Base-by-base conservation (phyloP, 1,140 invertebrate species). In the Probaryconus sp. region DNA sequence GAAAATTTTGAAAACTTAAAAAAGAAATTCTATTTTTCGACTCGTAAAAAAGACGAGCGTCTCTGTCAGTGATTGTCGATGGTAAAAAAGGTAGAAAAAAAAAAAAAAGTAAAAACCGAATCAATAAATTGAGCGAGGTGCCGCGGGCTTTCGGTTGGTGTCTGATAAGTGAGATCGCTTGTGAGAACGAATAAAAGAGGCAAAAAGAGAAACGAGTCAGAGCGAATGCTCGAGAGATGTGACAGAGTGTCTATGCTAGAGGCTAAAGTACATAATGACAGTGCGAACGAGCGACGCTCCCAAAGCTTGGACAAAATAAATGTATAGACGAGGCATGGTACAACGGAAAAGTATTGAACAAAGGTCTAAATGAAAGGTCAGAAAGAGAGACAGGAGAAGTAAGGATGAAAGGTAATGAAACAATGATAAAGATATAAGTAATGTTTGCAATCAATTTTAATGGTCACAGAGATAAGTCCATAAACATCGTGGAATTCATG, bases 221-320 rank as follows among this genome's bases (percentile, higher is more conserved):
- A 58, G 51, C 64, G 37, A 65, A 63, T 76, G 60, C 67, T 56
- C 42, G 50, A 76, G 63, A 74, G 48, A 68, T 71, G 63, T 71
- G 65, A 51, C 55, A 68, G 40, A 63, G 63, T 64, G 61, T 63
- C 38, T 60, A 63, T 76, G 73, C 67, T 71, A 63, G 56, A 71
- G 51, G 68, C 68, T 71, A 76, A 67, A 68, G 61, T 72, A 76
- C 43, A 68, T 68, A 76, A 71, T 72, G 68, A 76, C 56, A 76
- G 63, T 71, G 73, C 73, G 65, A 70, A 65, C 64, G 64, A 69
- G 64, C 60, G 73, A 76, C 67, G 67, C 73, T 76, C 61, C 43
- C 55, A 76, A 76, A 76, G 73, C 73, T 76, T 76, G 26, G 51
- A 63, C 51, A 70, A 77, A 75, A 60, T 73, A 79, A 69, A 76